Evolutionary conservation across 64 coral and sea anemone species (phyloP).

Genomic region (Montipora cactus): DNA sequence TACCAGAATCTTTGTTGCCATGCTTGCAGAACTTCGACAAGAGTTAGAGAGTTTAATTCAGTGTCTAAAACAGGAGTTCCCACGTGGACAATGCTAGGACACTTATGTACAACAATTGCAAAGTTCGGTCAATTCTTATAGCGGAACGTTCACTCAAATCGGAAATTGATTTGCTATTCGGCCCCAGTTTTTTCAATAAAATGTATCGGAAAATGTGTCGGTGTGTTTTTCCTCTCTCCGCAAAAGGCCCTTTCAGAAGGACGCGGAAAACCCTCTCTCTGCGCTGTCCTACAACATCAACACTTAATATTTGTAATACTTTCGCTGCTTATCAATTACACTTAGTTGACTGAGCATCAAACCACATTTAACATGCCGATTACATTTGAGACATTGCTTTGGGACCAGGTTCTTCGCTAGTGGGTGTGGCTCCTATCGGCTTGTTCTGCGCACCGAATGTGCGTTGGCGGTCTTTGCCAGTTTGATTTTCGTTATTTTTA

Average conservation of each 20-base stretch:
- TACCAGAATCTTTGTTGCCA: background rate
- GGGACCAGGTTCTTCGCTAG: background rate
- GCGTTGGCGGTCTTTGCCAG: background rate
- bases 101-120: background rate
- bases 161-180: background rate
- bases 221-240: background rate
- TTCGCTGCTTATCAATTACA: background rate
- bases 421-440: background rate
- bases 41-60: background rate
- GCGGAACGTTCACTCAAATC: background rate
- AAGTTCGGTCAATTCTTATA: background rate
- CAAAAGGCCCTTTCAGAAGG: background rate
- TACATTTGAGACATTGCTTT: background rate
- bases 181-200: background rate
- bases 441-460: background rate
- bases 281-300: background rate
- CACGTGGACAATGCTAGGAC: background rate
- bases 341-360: background rate
- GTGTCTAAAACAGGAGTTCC: background rate
- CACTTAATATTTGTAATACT: constrained; percentile 1
- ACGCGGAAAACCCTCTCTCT: background rate
- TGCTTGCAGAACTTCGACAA: background rate
- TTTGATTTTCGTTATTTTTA: background rate
- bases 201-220: background rate
- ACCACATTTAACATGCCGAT: background rate